phyloP scores from a whole-genome alignment of 2,888 invertebrate species.

The Drosophila yooni region DNA sequence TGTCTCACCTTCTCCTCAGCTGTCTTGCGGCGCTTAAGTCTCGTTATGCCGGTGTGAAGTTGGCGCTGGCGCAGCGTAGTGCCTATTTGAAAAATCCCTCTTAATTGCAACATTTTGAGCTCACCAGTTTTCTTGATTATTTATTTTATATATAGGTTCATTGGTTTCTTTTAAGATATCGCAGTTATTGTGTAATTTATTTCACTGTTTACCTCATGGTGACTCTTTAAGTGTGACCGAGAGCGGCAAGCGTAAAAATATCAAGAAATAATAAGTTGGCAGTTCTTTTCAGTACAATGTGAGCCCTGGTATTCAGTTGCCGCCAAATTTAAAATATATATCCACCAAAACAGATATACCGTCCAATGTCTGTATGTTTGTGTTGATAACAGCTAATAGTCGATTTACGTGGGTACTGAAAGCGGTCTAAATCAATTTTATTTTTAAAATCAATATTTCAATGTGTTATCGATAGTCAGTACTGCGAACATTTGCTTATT shows the following conservation, averaged over 20 bases:
- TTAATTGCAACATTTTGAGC: constrained; percentile 47
- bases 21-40: constrained; percentile 87
- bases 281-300: not conserved
- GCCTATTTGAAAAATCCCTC: constrained; percentile 30
- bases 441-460: not conserved
- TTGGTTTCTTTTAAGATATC: constrained; percentile 16
- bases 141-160: constrained; percentile 6
- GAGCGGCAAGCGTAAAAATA: not conserved
- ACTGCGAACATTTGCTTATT: not conserved
- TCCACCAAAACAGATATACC: not conserved
- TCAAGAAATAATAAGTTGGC: not conserved
- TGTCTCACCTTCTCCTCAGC: constrained; percentile 87
- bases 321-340: not conserved
- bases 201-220: constrained; percentile 10
- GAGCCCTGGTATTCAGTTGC: not conserved
- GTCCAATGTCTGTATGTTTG: not conserved
- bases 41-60: constrained; percentile 74
- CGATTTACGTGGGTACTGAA: not conserved
- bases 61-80: constrained; percentile 22
- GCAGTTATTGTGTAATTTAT: constrained; percentile 50
- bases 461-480: not conserved
- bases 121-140: not conserved
- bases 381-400: not conserved
- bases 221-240: constrained; percentile 30
- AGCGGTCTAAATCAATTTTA: not conserved